Evolutionary conservation across 2,888 invertebrate genomes (phyloP).

Genomic region (Pemphredon lugubris): DNA sequence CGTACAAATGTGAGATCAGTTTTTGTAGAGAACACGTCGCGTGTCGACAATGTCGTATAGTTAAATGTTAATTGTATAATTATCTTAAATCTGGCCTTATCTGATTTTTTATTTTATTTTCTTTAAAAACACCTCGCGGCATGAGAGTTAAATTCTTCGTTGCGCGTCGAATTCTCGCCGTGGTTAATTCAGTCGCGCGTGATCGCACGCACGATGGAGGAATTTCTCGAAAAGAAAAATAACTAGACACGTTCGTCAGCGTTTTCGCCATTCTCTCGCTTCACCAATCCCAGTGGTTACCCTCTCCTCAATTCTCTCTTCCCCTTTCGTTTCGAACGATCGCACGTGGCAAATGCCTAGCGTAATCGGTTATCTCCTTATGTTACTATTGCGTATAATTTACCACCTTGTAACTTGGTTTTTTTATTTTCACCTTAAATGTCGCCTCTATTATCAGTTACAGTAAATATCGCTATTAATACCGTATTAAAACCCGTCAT

Average conservation of each 20-base stretch:
- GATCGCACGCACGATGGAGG: neutral
- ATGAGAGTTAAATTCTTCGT: neutral
- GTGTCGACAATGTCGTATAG: too few relatives aligned
- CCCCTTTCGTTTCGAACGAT: constrained; percentile 31
- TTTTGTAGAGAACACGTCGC: too few relatives aligned
- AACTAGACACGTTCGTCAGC: neutral
- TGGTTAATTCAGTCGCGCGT: neutral
- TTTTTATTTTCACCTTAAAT: constrained; percentile 37
- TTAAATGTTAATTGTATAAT: too few relatives aligned
- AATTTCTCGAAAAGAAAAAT: constrained; percentile 3
- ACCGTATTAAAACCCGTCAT: constrained; percentile 79
- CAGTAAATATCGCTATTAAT: constrained; percentile 73
- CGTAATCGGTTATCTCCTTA: constrained; percentile 52
- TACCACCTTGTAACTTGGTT: constrained; percentile 26
- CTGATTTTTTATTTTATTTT: too few relatives aligned
- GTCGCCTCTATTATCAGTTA: constrained; percentile 64
- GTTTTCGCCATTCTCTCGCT: constrained; percentile 19
- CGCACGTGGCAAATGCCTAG: constrained; percentile 46
- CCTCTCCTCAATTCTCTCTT: constrained; percentile 32
- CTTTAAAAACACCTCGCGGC: too few relatives aligned
- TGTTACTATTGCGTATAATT: constrained; percentile 31
- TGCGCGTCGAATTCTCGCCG: neutral
- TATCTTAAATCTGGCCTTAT: too few relatives aligned
- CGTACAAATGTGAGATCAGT: neutral
- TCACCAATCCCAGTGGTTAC: neutral